A percentile compares a stretch with the other conserved stretches of the same genome.
These are phyloP conservation scores for Harpagifer antarcticus DNA, from an alignment of 2,797 vertebrate genomes.

Conservation along the genomic window DNA sequence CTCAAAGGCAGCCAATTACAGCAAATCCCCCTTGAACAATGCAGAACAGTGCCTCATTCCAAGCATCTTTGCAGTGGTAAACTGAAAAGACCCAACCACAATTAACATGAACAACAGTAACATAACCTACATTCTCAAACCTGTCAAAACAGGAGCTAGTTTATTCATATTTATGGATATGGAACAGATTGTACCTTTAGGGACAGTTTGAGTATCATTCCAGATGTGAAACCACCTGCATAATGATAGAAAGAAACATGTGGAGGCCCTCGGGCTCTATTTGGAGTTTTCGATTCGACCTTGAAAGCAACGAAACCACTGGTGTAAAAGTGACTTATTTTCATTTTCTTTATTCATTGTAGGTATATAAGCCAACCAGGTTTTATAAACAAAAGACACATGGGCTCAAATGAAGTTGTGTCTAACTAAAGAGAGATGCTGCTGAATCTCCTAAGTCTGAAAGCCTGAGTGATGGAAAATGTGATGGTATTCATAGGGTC, in stretches of 20 bases:
- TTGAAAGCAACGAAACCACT: not conserved
- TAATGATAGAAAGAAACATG: slow-evolving; percentile 9
- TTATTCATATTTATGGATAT: slow-evolving; percentile 22
- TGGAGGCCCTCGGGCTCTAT: not conserved
- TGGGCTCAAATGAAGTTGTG: slow-evolving; percentile 14
- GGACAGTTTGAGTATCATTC: not conserved
- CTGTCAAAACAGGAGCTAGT: slow-evolving; percentile 6
- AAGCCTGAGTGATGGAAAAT: slow-evolving; percentile 25
- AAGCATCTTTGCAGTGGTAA: slow-evolving; percentile 31
- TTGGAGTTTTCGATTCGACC: not conserved
- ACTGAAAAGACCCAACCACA: slow-evolving; percentile 5
- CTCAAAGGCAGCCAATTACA: slow-evolving; percentile 72
- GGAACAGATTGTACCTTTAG: slow-evolving; percentile 18
- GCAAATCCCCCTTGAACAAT: slow-evolving; percentile 43
- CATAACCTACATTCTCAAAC: slow-evolving; percentile 6
- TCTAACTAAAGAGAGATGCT: not conserved
- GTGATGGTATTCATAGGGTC: slow-evolving; percentile 15
- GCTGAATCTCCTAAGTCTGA: slow-evolving; percentile 3
- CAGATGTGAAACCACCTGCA: slow-evolving; percentile 9
- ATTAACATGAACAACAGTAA: slow-evolving; percentile 41
- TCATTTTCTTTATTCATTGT: not conserved
- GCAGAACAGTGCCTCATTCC: slow-evolving; percentile 33
- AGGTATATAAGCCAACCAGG: not conserved
- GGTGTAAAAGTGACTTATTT: not conserved
- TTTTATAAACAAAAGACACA: not conserved